Conservation (phyloP, 2,888 invertebrate genomes). For the Cyclophora albipunctata region DNA sequence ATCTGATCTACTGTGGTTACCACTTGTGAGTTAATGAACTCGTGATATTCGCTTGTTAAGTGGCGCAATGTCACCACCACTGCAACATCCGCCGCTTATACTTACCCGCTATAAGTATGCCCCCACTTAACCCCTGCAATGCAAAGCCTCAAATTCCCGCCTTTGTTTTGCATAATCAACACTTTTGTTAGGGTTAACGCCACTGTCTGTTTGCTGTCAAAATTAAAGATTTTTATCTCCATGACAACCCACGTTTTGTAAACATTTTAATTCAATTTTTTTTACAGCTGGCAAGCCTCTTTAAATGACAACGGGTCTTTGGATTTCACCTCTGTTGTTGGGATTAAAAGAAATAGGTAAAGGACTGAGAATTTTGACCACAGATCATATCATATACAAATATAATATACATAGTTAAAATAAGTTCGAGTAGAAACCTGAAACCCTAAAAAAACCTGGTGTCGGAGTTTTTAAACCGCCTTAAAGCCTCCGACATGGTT, state of each 20-base stretch:
- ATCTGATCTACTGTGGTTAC: too few relatives aligned
- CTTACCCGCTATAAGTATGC: too few relatives aligned
- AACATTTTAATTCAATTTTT: slow-evolving; percentile 9
- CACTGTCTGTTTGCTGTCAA: slow-evolving; percentile 27
- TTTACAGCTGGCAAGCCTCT: neutral
- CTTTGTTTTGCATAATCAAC: slow-evolving; percentile 40
- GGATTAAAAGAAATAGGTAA: too few relatives aligned
- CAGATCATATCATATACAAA: too few relatives aligned
- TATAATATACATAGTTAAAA: too few relatives aligned
- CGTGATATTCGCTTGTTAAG: neutral
- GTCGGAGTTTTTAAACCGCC: too few relatives aligned
- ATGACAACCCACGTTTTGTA: slow-evolving; percentile 7
- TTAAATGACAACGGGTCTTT: slow-evolving; percentile 2
- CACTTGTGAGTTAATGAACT: neutral
- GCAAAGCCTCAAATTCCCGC: slow-evolving; percentile 8
- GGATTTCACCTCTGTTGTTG: too few relatives aligned
- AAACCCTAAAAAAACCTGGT: too few relatives aligned
- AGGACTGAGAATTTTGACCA: too few relatives aligned
- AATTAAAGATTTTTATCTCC: slow-evolving; percentile 39
- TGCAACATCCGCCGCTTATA: neutral
- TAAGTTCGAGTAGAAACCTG: too few relatives aligned
- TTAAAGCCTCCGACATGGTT: too few relatives aligned
- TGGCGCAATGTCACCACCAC: neutral
- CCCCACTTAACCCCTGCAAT: too few relatives aligned
- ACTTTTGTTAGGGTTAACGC: slow-evolving; percentile 22